These are phyloP conservation scores for Anser cygnoides DNA, from an alignment of 2,113 vertebrate genomes.

Conservation along the genomic window DNA sequence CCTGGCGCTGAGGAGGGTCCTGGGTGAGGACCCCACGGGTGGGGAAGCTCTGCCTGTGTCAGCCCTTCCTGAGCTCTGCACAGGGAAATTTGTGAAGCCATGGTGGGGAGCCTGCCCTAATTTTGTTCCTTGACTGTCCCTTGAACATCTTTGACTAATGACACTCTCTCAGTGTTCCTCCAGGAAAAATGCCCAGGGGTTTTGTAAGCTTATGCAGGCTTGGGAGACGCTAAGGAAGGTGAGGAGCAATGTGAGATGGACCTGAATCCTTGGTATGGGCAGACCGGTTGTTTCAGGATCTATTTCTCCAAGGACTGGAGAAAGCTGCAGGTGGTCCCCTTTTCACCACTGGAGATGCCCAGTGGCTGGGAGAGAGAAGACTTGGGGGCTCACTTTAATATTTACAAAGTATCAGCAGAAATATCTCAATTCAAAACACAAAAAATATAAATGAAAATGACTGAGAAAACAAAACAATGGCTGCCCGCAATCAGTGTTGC, in stretches of 20 bases:
- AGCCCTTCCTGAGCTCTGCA: neutral
- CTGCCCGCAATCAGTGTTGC: too few relatives aligned
- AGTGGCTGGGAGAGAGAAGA: neutral
- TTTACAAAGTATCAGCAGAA: neutral
- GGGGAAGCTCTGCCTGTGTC: too few relatives aligned
- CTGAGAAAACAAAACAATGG: neutral
- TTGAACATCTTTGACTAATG: neutral
- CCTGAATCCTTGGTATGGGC: neutral
- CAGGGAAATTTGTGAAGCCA: accelerated
- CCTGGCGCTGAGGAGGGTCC: neutral
- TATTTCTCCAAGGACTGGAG: neutral
- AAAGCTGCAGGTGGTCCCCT: too few relatives aligned
- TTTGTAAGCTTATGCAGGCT: neutral
- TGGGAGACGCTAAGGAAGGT: neutral
- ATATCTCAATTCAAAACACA: neutral
- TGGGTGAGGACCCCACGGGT: accelerated
- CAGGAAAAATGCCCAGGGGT: too few relatives aligned
- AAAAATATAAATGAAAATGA: neutral
- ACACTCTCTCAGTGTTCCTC: neutral
- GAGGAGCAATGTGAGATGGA: neutral
- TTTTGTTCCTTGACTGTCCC: neutral
- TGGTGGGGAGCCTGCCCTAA: accelerated
- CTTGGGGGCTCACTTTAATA: neutral
- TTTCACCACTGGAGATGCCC: neutral
- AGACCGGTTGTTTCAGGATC: too few relatives aligned